Base-by-base conservation (phyloP, 1,140 invertebrate species). In the Tyrophagus putrescentiae region DNA sequence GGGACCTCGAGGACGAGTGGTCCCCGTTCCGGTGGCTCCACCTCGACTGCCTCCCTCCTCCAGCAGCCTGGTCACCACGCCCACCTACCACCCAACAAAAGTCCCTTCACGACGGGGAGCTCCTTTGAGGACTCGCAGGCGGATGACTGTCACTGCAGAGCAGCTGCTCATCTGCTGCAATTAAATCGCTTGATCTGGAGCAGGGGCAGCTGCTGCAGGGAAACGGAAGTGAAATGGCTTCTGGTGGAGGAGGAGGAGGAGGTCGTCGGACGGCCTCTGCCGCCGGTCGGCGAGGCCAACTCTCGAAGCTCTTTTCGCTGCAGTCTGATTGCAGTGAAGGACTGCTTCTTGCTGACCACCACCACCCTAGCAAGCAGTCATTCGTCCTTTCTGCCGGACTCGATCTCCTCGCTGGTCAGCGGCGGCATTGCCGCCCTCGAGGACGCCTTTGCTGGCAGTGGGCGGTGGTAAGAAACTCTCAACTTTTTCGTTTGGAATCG, bases 11-110 rank as follows among this genome's bases (percentile, higher is more conserved):
- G 31, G 52, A 3, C 4, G 52, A 13, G 25, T 54, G 9, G 25
- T 25, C 21, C 52, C 52, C n/a, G 52, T 54, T 67, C 84, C 85
- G 4, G 86, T 91, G 3, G 84, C 87, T 62, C 85, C 86, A 54
- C 87, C 87, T 6, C 76, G 84, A 63, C 85, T 89, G 21, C 87
- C 87, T 21, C 80, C 72, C 44, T 66, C 71, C 56, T 68, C 69
- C 44, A 62, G 23, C 59, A 32, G 45, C 32, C 4, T 64, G 54
- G 31, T 64, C 60, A 41, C 60, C 54, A 63, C 60, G 62, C 59
- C 65, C 53, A n/a, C n/a, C n/a, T n/a, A n/a, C n/a, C n/a, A n/a
- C n/a, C n/a, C n/a, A n/a, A n/a, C n/a, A n/a, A n/a, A n/a, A n/a
- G n/a, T n/a, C 23, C 27, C 25, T 54, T 60, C n/a, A 60, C 34